Evolutionary conservation across 2,888 invertebrate species (phyloP).

Genomic region (Campaea margaritaria): DNA sequence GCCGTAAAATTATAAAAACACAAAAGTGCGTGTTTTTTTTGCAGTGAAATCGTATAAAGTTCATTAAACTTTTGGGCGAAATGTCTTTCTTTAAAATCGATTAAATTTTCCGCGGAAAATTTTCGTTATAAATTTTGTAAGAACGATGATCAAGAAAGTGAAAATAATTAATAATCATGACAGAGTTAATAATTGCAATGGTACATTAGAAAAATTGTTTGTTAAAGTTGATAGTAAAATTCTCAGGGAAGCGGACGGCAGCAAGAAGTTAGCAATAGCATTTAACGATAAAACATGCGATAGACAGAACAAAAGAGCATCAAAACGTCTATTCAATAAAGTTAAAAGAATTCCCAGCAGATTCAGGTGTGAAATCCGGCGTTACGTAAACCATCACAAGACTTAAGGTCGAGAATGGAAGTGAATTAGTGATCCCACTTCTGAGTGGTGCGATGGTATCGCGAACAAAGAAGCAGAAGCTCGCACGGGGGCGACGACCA

Average conservation of each 20-base stretch:
- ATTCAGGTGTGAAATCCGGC: conserved; percentile 34
- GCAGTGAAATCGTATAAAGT: not conserved
- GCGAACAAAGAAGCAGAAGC: conserved; percentile 58
- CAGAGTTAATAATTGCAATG: conserved; percentile 40
- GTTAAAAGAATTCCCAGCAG: conserved; percentile 28
- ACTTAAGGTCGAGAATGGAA: conserved; percentile 52
- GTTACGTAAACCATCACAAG: conserved; percentile 38
- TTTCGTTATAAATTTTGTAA: conserved; percentile 16
- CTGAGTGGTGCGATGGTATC: conserved; percentile 49
- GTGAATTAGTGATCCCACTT: conserved; percentile 21
- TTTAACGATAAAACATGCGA: conserved; percentile 45
- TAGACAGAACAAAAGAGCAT: conserved; percentile 56
- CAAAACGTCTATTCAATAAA: conserved; percentile 40
- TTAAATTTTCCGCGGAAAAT: conserved; percentile 19
- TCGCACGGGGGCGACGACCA: conserved; percentile 74
- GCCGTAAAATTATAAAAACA: too few relatives aligned
- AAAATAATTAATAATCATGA: conserved; percentile 51
- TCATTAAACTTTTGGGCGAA: conserved; percentile 4
- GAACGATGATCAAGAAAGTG: conserved; percentile 54
- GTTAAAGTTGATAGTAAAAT: conserved; percentile 30
- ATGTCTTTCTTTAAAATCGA: conserved; percentile 5
- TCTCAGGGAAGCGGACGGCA: conserved; percentile 63
- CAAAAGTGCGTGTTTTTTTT: not conserved
- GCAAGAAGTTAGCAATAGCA: conserved; percentile 47
- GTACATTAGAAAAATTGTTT: not conserved